phyloP scores from a whole-genome alignment of 2,113 vertebrate species.

The Heliornis fulica region DNA sequence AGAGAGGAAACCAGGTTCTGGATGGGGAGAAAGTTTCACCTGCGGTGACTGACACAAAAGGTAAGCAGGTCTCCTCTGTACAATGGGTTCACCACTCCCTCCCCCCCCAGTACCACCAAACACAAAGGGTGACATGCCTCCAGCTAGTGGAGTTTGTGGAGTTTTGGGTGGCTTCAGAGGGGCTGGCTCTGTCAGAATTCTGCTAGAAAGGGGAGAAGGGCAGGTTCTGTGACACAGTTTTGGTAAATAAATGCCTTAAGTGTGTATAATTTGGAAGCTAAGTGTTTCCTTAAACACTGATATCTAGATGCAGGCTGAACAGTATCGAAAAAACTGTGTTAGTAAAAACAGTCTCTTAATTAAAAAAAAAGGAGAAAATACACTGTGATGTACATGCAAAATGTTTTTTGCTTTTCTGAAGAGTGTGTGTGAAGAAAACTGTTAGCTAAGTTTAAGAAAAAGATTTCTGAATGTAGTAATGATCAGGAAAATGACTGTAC shows the following conservation, averaged over 20 bases:
- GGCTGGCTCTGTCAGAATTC: not conserved
- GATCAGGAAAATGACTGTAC: not conserved
- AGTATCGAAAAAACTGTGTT: not conserved
- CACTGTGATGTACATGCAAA: not conserved
- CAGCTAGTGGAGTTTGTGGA: not conserved
- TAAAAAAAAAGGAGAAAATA: not conserved
- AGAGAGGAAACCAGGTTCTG: not conserved
- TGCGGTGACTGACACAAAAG: not conserved
- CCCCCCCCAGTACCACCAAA: not conserved
- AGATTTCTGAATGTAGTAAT: not conserved
- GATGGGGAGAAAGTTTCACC: not conserved
- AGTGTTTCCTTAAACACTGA: not conserved
- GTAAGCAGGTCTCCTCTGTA: not conserved
- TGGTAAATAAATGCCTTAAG: not conserved
- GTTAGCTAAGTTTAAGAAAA: not conserved
- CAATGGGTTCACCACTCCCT: too few relatives aligned
- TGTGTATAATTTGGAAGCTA: not conserved
- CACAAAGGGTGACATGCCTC: not conserved
- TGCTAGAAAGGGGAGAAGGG: not conserved
- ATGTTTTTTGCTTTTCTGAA: not conserved
- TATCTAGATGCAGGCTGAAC: not conserved
- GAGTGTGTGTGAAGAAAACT: not conserved
- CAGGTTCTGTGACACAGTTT: not conserved
- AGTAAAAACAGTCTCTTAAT: not conserved
- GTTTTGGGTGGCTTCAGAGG: not conserved